A percentile compares a stretch with the other conserved stretches of the same genome.
These are phyloP conservation scores for Enteromius argenteus DNA, from an alignment of 2,797 vertebrate genomes.

Conservation along the genomic window DNA sequence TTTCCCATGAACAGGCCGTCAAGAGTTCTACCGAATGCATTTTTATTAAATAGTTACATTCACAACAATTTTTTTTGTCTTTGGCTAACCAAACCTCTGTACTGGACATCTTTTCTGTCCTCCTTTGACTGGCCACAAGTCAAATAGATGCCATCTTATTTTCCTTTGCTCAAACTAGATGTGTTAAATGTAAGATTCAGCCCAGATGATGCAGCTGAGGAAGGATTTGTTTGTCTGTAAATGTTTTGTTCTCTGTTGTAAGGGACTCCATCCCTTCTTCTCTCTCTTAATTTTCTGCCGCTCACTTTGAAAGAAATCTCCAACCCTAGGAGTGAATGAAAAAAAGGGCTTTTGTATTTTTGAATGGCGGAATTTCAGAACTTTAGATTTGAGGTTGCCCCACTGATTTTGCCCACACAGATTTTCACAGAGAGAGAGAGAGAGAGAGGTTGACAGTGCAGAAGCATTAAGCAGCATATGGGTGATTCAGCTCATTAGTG, in stretches of 20 bases:
- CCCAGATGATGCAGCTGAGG: not conserved
- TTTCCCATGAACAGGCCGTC: not conserved
- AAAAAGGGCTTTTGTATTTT: conserved; percentile 84
- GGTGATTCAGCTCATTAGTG: conserved; percentile 32
- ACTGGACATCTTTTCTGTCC: not conserved
- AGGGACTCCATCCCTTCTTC: not conserved
- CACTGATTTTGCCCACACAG: conserved; percentile 6
- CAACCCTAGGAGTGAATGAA: conserved; percentile 35
- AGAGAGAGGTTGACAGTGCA: not conserved
- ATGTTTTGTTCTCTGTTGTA: not conserved
- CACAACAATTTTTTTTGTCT: not conserved
- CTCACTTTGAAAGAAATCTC: conserved; percentile 73
- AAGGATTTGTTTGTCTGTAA: not conserved
- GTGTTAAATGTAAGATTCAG: not conserved
- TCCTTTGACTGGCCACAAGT: not conserved
- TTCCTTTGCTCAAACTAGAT: not conserved
- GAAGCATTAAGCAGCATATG: conserved; percentile 12
- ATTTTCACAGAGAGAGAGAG: not conserved
- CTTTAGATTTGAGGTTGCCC: conserved; percentile 69
- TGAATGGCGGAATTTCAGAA: conserved; percentile 88
- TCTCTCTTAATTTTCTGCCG: conserved; percentile 74
- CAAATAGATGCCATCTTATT: not conserved
- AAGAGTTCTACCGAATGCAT: not conserved
- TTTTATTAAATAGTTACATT: not conserved
- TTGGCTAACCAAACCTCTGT: not conserved